Base-by-base conservation (phyloP, 1,140 invertebrate species). In the Megalopta genalis region DNA sequence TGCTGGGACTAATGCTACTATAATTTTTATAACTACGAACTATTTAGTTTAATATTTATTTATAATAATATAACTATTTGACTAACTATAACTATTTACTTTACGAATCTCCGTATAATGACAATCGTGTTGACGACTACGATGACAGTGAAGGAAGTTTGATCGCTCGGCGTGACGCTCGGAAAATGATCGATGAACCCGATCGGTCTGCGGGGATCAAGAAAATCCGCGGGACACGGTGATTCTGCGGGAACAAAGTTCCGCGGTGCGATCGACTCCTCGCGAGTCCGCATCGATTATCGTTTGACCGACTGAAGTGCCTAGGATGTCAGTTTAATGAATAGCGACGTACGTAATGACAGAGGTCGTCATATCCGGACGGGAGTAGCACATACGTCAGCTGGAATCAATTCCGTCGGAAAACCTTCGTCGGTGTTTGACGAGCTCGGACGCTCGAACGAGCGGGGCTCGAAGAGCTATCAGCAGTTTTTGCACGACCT, bases 241-340 rank as follows among this genome's bases (percentile, higher is more conserved):
- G 21, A 8, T 64, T 57, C 63, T 64, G 42, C 42, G 27, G 57
- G 59, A n/a, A 23, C 46, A 70, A 27, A 21, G 78, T n/a, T 32
- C 27, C 52, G 52, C 27, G 25, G 62, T 21, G 37, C 37, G 18
- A 23, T 49, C 62, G 16, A 27, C 25, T 27, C 27, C 16, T 39
- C 18, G 42, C 49, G 39, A 60, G 69, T 74, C 80, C 72, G 37
- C 85, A 84, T 87, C 84, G 86, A 88, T 88, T 89, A 89, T 86
- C 87, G 86, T 84, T 83, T 78, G 80, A 79, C 82, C 81, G 86
- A 87, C 78, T 75, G 79, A 82, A 88, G 87, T 85, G 83, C 80
- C 16, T 69, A 77, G 83, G 83, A 89, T 86, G 87, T 80, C 72
- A 65, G 82, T 86, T 86, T 90, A 90, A 90, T 90, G 88, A 89